phyloP scores from a whole-genome alignment of 2,113 vertebrate genomes.

The Hyperopisus bebe region DNA sequence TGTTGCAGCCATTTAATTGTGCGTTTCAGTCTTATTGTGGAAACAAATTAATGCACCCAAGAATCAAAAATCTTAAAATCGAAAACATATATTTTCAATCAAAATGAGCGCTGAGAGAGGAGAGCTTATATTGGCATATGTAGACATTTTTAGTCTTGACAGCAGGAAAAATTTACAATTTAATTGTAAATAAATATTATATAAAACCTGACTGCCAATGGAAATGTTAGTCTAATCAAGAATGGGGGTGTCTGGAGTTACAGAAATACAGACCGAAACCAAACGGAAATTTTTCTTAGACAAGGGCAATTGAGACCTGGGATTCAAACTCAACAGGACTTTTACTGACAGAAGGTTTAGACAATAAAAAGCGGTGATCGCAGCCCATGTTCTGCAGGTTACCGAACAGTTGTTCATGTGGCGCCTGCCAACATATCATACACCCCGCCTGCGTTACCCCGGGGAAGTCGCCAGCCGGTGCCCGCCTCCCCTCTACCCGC shows the following conservation, averaged over 20 bases:
- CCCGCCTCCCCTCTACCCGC: conserved; percentile 40
- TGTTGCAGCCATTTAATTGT: neutral
- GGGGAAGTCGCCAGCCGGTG: conserved; percentile 41
- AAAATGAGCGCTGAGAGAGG: neutral
- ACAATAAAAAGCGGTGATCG: neutral
- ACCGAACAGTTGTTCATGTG: conserved; percentile 27
- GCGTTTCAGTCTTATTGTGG: neutral
- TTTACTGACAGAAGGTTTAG: neutral
- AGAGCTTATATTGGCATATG: neutral
- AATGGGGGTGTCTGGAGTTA: conserved; percentile 20
- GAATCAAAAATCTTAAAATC: neutral
- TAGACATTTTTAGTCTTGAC: neutral
- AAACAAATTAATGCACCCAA: neutral
- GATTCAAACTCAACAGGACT: conserved; percentile 12
- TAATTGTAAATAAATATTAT: neutral
- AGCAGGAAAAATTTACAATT: neutral
- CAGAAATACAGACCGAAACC: neutral
- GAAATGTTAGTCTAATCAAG: conserved; percentile 13
- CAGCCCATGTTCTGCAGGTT: conserved; percentile 56
- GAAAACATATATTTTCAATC: neutral
- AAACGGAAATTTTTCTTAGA: conserved; percentile 5
- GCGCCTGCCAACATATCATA: neutral
- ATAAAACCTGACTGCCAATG: neutral
- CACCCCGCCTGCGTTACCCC: neutral
- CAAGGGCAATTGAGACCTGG: neutral